Base-by-base conservation (phyloP, 1,140 invertebrate species). In the Aphelinus atriplicis region DNA sequence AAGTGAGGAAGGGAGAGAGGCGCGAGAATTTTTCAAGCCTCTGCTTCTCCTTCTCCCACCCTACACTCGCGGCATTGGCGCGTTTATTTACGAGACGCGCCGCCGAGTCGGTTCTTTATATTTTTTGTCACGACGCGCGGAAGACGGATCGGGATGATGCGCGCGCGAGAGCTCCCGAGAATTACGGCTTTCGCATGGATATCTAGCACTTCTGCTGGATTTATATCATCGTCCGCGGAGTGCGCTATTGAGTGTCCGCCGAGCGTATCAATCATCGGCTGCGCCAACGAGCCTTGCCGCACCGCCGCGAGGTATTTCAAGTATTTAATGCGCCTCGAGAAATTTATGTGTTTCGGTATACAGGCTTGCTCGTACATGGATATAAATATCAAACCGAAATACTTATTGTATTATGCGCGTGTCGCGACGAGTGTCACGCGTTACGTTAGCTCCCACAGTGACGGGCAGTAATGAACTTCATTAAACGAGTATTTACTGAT, bases 81-180 rank as follows among this genome's bases (percentile, higher is more conserved):
- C 10, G n/a, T 43, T 66, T 68, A 73, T 73, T 73, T 73, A 73
- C 61, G 61, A 63, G 61, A 10, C 46, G 61, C 10, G n/a, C 6
- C 57, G 26, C 57, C 68, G 68, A 62, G 48, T n/a, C 42, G 3
- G 9, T 53, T 58, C 63, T 43, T 55, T 46, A 46, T 56, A 10
- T 56, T 63, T 71, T 3, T 42, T n/a, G 48, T 7, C 10, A 7
- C 53, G 43, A 63, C 10, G 57, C 10, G 6, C 10, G 56, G 10
- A 9, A 48, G 3, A 68, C 3, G 10, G 46, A 58, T 58, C 26
- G 10, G 48, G 58, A 68, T 68, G 7, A 68, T 47, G 58, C 46
- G 47, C 10, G 55, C 1, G 56, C 2, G 48, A 51, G 57, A 70
- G 57, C 9, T 58, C 46, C 48, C 61, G 67, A 70, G 57, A 26